Base-by-base conservation (phyloP, 2,113 vertebrate genomes). In the Scomber japonicus region DNA sequence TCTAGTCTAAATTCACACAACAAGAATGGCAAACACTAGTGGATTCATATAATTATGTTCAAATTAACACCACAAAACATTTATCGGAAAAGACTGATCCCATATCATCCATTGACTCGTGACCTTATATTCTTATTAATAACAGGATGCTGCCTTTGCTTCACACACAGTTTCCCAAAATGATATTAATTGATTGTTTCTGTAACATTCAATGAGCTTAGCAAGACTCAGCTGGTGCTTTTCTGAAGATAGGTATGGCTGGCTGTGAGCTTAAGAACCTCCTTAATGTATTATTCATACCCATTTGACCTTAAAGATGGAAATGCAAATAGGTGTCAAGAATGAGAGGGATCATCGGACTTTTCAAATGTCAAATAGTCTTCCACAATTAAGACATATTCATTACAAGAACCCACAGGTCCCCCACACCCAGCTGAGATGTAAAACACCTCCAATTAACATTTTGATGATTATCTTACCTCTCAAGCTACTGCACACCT, bases 211-310 rank as follows among this genome's bases (percentile, higher is more conserved):
- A 82, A 77, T 21, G 55, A 84, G 75, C 90, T 88, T 80, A 92
- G 82, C 82, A 60, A 54, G 81, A 64, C 92, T 90, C 93, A 93
- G 94, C 88, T 90, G 92, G 93, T 66, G 81, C 81, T 81, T 93
- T 91, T 91, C 83, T 91, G 90, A 63, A 69, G 76, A 51, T 81
- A 92, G 90, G 89, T 94, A 90, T 78, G 63, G 79, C 92, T 83
- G 82, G 84, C 92, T 91, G 86, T 79, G 91, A 85, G 92, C 90
- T 88, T 88, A 88, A 94, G 85, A 90, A 85, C 79, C 88, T 88
- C 81, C 92, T 88, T 88, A 77, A 95, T 94, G 89, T 93, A 89
- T 95, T 94, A 96, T 95, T 95, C 92, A 95, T 85, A 82, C 80
- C 83, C 74, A 51, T 90, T 93, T 95, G 94, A 95, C 94, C 94